Percentiles rank a stretch among this genome's conserved stretches.
phyloP scores from a whole-genome alignment of 2,797 vertebrate species.

The Gambelia wislizenii region DNA sequence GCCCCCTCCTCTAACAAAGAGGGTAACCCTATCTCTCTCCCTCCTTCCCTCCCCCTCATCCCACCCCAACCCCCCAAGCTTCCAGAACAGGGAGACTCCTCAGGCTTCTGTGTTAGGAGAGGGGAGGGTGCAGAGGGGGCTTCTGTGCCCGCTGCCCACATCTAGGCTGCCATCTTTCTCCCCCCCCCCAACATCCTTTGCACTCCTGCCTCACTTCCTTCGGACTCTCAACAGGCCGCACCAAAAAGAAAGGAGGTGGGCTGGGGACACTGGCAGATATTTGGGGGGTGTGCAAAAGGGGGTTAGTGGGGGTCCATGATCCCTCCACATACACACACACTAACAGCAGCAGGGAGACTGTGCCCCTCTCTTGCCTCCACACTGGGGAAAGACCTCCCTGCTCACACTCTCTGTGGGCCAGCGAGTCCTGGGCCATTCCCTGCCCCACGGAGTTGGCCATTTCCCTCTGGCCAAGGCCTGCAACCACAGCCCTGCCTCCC shows the following conservation, averaged over 20 bases:
- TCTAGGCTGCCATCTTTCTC: too few species aligned
- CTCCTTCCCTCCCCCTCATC: conserved; percentile 37
- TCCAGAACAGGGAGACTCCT: not conserved
- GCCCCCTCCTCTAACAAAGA: conserved; percentile 50
- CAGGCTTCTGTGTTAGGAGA: conserved; percentile 24
- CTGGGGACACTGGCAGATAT: not conserved
- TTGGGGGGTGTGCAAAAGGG: not conserved
- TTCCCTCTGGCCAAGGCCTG: not conserved
- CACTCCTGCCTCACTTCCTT: too few species aligned
- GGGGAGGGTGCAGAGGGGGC: conserved; percentile 45
- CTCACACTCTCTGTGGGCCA: not conserved
- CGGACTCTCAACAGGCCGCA: too few species aligned
- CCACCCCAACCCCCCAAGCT: too few species aligned
- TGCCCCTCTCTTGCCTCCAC: not conserved
- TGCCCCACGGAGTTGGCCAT: not conserved
- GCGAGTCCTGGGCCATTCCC: too few species aligned
- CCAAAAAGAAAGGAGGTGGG: not conserved
- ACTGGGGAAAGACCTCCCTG: not conserved
- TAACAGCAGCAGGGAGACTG: not conserved
- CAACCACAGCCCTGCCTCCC: not conserved
- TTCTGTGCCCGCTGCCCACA: too few species aligned
- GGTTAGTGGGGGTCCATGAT: too few species aligned
- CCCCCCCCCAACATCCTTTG: too few species aligned
- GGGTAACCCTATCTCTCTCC: conserved; percentile 53
- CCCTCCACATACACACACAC: too few species aligned